A percentile compares a stretch with the other conserved stretches of the same genome.
phyloP scores from a whole-genome alignment of 2,113 vertebrate genomes.

The Oxyruncus cristatus region DNA sequence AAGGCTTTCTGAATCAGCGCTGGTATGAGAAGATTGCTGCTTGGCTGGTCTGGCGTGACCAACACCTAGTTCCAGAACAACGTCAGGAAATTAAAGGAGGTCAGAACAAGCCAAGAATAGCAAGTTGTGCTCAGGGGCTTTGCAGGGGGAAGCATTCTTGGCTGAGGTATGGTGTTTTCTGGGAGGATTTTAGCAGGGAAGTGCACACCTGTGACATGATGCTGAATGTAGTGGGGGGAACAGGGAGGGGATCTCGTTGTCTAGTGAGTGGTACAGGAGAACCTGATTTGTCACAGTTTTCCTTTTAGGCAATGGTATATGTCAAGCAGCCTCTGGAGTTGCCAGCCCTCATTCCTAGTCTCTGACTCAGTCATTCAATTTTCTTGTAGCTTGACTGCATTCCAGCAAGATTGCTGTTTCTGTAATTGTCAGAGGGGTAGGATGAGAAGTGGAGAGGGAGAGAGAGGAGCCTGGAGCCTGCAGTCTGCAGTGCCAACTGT shows the following conservation, averaged over 20 bases:
- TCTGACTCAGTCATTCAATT: conserved; percentile 30
- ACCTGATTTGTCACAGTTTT: conserved; percentile 4
- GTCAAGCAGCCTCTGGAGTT: neutral
- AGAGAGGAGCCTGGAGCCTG: neutral
- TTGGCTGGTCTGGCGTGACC: conserved; percentile 7
- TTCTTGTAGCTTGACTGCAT: conserved; percentile 34
- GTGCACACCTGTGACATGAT: neutral
- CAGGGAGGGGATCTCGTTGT: neutral
- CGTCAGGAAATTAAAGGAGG: conserved; percentile 56
- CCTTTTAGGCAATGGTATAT: neutral
- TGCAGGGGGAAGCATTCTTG: neutral
- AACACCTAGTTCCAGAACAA: conserved; percentile 46
- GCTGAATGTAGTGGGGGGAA: neutral
- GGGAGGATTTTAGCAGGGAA: neutral
- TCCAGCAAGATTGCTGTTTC: neutral
- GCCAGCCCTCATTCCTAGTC: neutral
- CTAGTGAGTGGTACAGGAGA: neutral
- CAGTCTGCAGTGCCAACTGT: neutral
- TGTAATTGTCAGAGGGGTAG: neutral
- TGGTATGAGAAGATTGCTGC: conserved; percentile 18
- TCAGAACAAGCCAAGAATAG: conserved; percentile 46
- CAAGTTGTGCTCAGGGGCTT: neutral
- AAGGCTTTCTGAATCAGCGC: neutral
- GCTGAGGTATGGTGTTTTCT: neutral
- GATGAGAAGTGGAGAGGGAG: neutral